A percentile compares a stretch with the other conserved stretches of the same genome.
Conservation (phyloP, 2,113 vertebrate genomes). For the Grammomys dolichurus region DNA sequence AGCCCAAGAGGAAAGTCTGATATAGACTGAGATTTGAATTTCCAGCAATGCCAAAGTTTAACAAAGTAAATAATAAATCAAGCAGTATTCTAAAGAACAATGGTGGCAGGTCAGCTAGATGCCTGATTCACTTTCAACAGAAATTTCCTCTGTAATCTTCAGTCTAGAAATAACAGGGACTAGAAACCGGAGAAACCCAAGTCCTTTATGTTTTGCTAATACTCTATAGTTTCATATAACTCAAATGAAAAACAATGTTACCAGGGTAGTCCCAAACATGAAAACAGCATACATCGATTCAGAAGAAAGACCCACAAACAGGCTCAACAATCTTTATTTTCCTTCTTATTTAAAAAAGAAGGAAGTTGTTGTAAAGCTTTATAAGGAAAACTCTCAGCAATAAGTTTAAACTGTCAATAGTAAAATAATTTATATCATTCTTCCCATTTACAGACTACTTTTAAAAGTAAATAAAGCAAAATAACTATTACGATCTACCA, state of each 20-base stretch:
- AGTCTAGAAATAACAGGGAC: conserved; percentile 11
- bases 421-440: conserved; percentile 32
- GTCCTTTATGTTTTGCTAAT: not conserved
- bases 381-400: not conserved
- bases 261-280: conserved; percentile 18
- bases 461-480: conserved; percentile 54
- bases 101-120: not conserved
- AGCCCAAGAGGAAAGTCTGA: conserved; percentile 36
- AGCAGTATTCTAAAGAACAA: not conserved
- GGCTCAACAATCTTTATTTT: conserved; percentile 49
- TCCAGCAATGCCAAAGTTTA: conserved; percentile 12
- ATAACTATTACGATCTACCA: conserved; percentile 65
- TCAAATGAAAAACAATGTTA: conserved; percentile 47
- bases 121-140: not conserved
- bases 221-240: conserved; percentile 22
- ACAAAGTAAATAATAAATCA: conserved; percentile 44
- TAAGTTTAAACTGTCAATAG: conserved; percentile 10
- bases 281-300: not conserved
- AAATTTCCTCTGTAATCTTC: conserved; percentile 22
- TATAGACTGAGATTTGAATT: conserved; percentile 48
- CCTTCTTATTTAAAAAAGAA: not conserved
- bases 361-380: not conserved
- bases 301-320: conserved; percentile 31
- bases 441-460: conserved; percentile 56
- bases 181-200: conserved; percentile 22